Percentiles rank a stretch among this genome's conserved stretches.
Evolutionary conservation across 2,888 invertebrate species (phyloP).

Genomic region (Pristionchus entomophagus): DNA sequence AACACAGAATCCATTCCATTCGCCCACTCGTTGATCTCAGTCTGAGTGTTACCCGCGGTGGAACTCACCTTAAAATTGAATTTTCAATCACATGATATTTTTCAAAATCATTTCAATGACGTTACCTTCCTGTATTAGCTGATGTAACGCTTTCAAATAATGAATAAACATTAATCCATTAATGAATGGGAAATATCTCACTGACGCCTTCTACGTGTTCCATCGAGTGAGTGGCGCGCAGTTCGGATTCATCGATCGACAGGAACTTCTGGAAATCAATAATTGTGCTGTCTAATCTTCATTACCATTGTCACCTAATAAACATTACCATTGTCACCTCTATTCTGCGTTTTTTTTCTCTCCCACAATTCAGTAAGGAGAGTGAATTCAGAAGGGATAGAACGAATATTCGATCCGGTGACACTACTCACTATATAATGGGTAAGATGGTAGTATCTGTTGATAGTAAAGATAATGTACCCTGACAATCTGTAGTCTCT

Average conservation of each 20-base stretch:
- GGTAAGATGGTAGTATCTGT: too few relatives aligned
- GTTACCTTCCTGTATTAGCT: not conserved
- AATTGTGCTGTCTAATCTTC: not conserved
- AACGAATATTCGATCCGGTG: too few relatives aligned
- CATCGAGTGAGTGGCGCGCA: slow-evolving; percentile 52
- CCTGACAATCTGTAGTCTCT: slow-evolving; percentile 53
- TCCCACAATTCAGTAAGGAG: not conserved
- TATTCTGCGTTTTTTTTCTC: too few relatives aligned
- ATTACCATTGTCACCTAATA: too few relatives aligned
- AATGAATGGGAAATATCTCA: not conserved
- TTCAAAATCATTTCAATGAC: not conserved
- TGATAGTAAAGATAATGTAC: too few relatives aligned
- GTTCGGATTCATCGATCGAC: slow-evolving; percentile 52
- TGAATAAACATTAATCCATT: not conserved
- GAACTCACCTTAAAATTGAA: not conserved
- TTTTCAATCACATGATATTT: not conserved
- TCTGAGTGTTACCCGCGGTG: slow-evolving; percentile 46
- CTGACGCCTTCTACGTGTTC: slow-evolving; percentile 49
- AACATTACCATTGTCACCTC: not conserved
- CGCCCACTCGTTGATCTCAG: slow-evolving; percentile 53
- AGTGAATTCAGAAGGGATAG: too few relatives aligned
- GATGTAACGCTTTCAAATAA: too few relatives aligned
- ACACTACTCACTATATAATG: too few relatives aligned
- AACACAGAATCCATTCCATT: slow-evolving; percentile 59
- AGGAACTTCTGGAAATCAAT: slow-evolving; percentile 23